Evolutionary conservation across 2,888 invertebrate species (phyloP), one percentile per base, ranked within the genome.

Genomic region (Unio pictorum): DNA sequence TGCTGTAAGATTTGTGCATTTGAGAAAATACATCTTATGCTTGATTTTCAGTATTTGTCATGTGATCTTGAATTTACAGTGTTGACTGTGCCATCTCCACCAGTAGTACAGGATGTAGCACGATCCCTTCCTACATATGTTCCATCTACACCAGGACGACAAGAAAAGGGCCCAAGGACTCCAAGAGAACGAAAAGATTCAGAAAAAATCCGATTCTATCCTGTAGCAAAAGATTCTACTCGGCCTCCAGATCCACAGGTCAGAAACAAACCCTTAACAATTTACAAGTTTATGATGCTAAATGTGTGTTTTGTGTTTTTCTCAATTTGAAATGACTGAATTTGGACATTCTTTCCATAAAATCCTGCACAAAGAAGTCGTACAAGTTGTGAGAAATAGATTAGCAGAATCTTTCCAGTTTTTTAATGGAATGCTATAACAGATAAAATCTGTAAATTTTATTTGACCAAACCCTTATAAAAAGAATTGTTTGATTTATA

Each of bases 151-250:
- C 86, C 86, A 15, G 84, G 86, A 30, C 73, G 83, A 7, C 78
- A 82, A 68, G 83, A 85, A 63, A 81, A 84, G 20, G 82, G 82
- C 15, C 86, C 87, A 15, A 80, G 87, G 11, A 88, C 89, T 55
- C 89, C 88, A 11, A 76, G 81, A 56, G 75, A 80, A 59, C 74
- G 81, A 7, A 76, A 79, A 45, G 82, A 83, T 63, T 80, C 80
- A 18, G 80, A 84, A 80, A 94, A 95, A 30, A 94, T 95, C 11
- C 92, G 98, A 68, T 99, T 98, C 92, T 99, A 97, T 91, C 97
- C 98, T 0, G 97, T 98, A 11, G 95, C 95, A 75, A 97, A 97
- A 90, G 95, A 96, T 67, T 80, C 86, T 58, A 85, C 81, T 92
- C 69, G 82, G 74, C 91, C 83, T 5, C 82, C 80, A 55, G 89